Conservation (phyloP, 2,113 vertebrate genomes). For the Puma concolor region DNA sequence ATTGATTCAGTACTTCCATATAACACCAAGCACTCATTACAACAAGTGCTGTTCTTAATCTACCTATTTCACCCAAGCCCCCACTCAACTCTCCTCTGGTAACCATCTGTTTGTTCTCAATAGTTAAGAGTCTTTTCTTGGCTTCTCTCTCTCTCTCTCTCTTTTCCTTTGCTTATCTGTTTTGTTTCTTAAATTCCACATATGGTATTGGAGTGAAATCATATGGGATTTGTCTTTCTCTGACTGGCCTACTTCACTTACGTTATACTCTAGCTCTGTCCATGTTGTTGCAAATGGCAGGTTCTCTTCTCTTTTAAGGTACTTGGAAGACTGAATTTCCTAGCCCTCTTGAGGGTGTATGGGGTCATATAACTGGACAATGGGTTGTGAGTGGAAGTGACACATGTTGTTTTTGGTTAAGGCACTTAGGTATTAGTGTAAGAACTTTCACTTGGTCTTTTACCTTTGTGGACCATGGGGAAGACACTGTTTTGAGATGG, state of each 20-base stretch:
- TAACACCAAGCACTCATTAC: background rate
- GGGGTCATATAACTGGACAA: background rate
- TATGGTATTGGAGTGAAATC: background rate
- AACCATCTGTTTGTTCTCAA: background rate
- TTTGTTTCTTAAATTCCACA: background rate
- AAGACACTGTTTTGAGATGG: background rate
- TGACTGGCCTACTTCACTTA: background rate
- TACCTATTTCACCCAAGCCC: background rate
- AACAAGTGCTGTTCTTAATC: background rate
- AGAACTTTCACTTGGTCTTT: background rate
- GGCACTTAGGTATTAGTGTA: background rate
- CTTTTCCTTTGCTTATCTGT: background rate
- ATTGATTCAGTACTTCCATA: background rate
- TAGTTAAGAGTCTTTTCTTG: background rate
- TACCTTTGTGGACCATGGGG: background rate
- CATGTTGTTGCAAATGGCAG: background rate
- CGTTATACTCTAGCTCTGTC: background rate
- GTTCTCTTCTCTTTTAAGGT: background rate
- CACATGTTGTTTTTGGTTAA: background rate
- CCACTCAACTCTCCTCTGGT: background rate
- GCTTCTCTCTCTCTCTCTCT: background rate
- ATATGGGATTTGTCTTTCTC: background rate
- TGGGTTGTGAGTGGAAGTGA: background rate
- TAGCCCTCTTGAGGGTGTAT: background rate
- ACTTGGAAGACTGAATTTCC: background rate